phyloP scores from a whole-genome alignment of 2,888 invertebrate species.

The Lochmaea capreae region DNA sequence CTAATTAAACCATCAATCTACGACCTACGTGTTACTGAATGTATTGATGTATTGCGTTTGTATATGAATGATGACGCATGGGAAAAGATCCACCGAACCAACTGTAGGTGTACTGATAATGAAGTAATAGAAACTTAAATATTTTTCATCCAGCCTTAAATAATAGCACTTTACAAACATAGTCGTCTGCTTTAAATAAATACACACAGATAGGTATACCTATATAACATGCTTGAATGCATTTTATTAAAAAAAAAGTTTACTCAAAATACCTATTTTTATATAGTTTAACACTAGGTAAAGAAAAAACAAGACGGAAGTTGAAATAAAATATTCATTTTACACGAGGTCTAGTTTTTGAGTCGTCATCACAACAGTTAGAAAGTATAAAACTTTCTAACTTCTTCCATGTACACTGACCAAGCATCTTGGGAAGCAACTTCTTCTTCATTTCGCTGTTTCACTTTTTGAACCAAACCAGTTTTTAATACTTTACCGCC shows the following conservation, averaged over 20 bases:
- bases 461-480: slow-evolving; percentile 88
- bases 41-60: too few species aligned
- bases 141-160: slow-evolving; percentile 3
- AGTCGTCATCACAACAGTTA: slow-evolving; percentile 92
- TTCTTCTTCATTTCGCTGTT: slow-evolving; percentile 73
- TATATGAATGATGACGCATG: too few species aligned
- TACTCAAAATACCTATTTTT: slow-evolving; percentile 20
- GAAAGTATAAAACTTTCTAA: slow-evolving; percentile 91
- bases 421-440: slow-evolving; percentile 87
- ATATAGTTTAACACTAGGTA: slow-evolving; percentile 15
- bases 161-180: slow-evolving; percentile 35
- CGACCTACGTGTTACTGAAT: too few species aligned
- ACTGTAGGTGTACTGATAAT: neutral
- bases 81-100: too few species aligned
- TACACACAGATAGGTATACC: neutral
- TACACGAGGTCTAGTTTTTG: slow-evolving; percentile 89
- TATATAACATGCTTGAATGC: neutral
- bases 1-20: too few species aligned
- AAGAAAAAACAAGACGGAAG: slow-evolving; percentile 13
- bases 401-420: slow-evolving; percentile 94
- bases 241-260: slow-evolving; percentile 5
- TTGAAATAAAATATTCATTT: slow-evolving; percentile 74
- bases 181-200: neutral
- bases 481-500: slow-evolving; percentile 90
- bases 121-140: neutral